A percentile compares a stretch with the other conserved stretches of the same genome.
Evolutionary conservation across 2,888 invertebrate species (phyloP).

Genomic region (Itoplectis maculator): DNA sequence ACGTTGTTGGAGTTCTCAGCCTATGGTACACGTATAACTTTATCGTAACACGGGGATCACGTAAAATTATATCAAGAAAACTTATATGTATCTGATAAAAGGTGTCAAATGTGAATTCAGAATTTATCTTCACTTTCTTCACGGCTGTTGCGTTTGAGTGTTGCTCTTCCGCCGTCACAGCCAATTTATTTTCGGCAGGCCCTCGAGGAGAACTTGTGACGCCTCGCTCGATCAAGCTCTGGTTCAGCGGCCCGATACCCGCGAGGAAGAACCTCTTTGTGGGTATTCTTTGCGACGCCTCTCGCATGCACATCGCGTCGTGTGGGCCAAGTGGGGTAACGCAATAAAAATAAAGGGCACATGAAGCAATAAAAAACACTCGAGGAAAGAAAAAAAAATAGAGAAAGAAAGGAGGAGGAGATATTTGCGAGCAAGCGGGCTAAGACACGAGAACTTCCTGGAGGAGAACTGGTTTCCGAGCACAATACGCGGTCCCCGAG

Average conservation of each 20-base stretch:
- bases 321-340: constrained; percentile 14
- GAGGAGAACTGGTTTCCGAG: constrained; percentile 73
- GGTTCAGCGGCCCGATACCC: constrained; percentile 22
- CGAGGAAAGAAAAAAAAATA: constrained; percentile 32
- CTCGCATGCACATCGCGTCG: no score
- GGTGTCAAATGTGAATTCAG: neutral
- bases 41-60: neutral
- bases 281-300: constrained; percentile 14
- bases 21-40: neutral
- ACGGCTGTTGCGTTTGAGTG: constrained; percentile 19
- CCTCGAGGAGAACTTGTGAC: constrained; percentile 63
- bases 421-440: constrained; percentile 30
- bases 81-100: neutral
- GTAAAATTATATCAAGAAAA: neutral
- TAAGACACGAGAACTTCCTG: constrained; percentile 68
- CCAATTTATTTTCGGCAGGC: constrained; percentile 54
- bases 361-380: constrained; percentile 15
- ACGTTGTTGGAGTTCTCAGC: neutral
- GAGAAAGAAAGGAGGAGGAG: constrained; percentile 37
- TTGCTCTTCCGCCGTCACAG: constrained; percentile 33
- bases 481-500: constrained; percentile 62
- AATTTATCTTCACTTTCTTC: no score
- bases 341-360: constrained; percentile 32
- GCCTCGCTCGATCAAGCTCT: constrained; percentile 61
- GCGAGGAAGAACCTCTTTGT: neutral